Evolutionary conservation across 2,888 invertebrate species (phyloP).

Genomic region (Argyresthia albistria): DNA sequence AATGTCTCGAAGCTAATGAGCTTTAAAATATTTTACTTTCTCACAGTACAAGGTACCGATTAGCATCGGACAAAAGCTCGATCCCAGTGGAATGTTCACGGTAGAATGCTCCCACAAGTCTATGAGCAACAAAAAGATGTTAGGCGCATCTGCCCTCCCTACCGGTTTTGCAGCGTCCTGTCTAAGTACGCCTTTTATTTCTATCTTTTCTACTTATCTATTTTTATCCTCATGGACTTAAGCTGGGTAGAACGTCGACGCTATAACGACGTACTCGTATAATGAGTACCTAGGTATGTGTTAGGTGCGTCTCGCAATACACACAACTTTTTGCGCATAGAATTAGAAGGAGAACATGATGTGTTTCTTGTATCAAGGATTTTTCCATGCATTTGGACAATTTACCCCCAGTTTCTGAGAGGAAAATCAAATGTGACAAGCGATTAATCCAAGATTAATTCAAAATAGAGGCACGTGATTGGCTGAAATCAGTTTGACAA

Average conservation of each 20-base stretch:
- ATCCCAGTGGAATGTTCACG: slow-evolving; percentile 44
- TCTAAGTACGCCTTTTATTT: slow-evolving; percentile 35
- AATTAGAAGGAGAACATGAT: too few species aligned
- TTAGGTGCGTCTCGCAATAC: too few species aligned
- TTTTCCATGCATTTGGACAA: too few species aligned
- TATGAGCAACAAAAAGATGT: slow-evolving; percentile 3
- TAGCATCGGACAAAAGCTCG: slow-evolving; percentile 1
- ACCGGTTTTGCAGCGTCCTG: slow-evolving; percentile 40
- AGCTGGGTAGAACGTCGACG: neutral
- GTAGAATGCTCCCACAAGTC: slow-evolving; percentile 8
- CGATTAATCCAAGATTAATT: too few species aligned
- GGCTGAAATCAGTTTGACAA: too few species aligned
- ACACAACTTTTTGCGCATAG: too few species aligned
- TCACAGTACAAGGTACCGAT: neutral
- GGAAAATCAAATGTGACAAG: too few species aligned
- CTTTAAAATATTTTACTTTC: neutral
- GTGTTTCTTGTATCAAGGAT: too few species aligned
- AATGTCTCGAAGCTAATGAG: neutral
- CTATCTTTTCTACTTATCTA: slow-evolving; percentile 40
- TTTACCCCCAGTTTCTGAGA: too few species aligned
- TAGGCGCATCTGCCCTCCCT: slow-evolving; percentile 40
- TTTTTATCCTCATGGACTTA: slow-evolving; percentile 29
- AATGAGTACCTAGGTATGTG: too few species aligned
- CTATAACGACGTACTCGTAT: too few species aligned
- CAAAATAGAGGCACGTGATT: too few species aligned